A percentile compares a stretch with the other conserved stretches of the same genome.
phyloP scores from a whole-genome alignment of 2,888 invertebrate species.

The Villa cingulata region DNA sequence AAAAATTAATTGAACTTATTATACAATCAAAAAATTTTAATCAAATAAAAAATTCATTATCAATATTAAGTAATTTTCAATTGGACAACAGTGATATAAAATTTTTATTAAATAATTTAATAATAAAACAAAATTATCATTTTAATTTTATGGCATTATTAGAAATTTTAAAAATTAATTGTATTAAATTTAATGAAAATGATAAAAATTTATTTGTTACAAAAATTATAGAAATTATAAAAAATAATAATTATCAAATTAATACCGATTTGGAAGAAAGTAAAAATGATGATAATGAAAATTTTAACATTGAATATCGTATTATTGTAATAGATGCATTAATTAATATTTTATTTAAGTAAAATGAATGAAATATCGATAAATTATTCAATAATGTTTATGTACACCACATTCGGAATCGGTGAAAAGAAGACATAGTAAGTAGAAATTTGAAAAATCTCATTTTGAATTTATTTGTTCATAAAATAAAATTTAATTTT shows the following conservation, averaged over 20 bases:
- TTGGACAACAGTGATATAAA: background rate
- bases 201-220: background rate
- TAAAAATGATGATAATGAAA: background rate
- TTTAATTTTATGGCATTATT: background rate
- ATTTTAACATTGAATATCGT: background rate
- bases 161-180: background rate
- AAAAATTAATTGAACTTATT: background rate
- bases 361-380: too few relatives aligned
- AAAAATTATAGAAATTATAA: background rate
- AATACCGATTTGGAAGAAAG: too few relatives aligned
- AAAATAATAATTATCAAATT: background rate
- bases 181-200: background rate
- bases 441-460: too few relatives aligned
- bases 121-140: background rate
- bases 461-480: too few relatives aligned
- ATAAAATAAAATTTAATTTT: too few relatives aligned
- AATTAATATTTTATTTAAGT: background rate
- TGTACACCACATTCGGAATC: too few relatives aligned
- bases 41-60: conserved; percentile 1
- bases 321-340: background rate
- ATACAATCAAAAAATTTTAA: conserved; percentile 1
- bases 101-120: background rate
- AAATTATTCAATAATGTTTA: too few relatives aligned
- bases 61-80: background rate
- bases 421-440: too few relatives aligned